Base-by-base conservation (phyloP, 1,140 invertebrate genomes). In the Ridgeia piscesae region DNA sequence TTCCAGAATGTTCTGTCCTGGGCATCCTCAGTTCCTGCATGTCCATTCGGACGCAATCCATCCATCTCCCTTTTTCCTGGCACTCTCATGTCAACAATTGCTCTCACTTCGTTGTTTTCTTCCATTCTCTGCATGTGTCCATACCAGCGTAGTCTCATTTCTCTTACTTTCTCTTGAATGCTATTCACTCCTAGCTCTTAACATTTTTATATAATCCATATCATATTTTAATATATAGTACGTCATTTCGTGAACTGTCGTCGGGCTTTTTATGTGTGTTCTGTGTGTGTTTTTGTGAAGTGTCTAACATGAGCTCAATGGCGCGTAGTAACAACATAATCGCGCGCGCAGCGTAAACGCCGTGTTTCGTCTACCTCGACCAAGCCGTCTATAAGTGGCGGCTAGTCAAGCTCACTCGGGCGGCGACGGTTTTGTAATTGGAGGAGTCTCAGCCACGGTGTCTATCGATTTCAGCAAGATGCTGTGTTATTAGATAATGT, bases 391-490 rank as follows among this genome's bases (percentile, higher is more conserved):
- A 77, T 77, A 77, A 77, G 58, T 77, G 58, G 27, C 11, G 27
- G 58, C 58, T 21, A 77, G 58, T 77, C 58, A 21, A 77, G 58
- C 58, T 77, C 58, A 77, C 27, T 77, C 58, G 17, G 11, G 58
- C 58, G 58, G 58, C 58, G 27, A 77, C 11, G 14, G 11, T 77
- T 77, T 77, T 77, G 58, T 77, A 77, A 77, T 77, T 77, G 58
- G 58, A 77, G 58, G 17, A 77, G 58, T 77, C 58, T 31, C 11
- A 77, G 58, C 58, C 58, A 77, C 58, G 11, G 58, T 77, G 0
- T 77, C 58, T 77, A 77, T 77, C 58, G 58, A 77, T 77, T 77
- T 77, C 58, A 77, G 58, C 58, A 77, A 77, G 58, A 77, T 77
- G 58, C 6, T 77, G 58, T 31, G 58, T 77, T 77, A 77, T 77